A percentile compares a stretch with the other conserved stretches of the same genome.
Conservation (phyloP, 2,113 vertebrate genomes). For the Takifugu flavidus region DNA sequence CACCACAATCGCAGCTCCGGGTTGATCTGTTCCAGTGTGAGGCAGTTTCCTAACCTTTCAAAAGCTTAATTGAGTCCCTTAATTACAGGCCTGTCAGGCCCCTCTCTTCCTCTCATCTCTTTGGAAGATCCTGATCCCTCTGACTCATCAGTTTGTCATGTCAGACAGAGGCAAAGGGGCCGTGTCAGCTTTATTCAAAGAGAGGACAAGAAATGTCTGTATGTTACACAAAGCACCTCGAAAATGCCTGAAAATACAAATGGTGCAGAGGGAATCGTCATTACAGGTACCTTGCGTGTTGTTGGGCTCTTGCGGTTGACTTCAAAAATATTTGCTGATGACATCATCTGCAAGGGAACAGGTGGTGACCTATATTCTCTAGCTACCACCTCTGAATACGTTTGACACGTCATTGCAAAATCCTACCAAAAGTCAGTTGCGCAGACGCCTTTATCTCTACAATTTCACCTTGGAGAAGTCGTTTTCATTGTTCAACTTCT, state of each 20-base stretch:
- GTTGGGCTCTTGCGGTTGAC: slow-evolving; percentile 2
- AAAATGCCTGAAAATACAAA: slow-evolving; percentile 22
- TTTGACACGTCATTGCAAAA: not conserved
- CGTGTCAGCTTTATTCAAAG: slow-evolving; percentile 55
- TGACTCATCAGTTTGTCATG: slow-evolving; percentile 72
- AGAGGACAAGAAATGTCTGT: slow-evolving; percentile 24
- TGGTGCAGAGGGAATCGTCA: slow-evolving; percentile 2
- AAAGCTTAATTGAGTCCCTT: slow-evolving; percentile 77
- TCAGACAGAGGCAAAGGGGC: slow-evolving; percentile 54
- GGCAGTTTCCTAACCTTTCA: slow-evolving; percentile 64
- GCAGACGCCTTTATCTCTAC: not conserved
- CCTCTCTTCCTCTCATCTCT: slow-evolving; percentile 70
- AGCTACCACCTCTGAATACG: not conserved
- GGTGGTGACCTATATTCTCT: slow-evolving; percentile 14
- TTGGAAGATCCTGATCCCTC: slow-evolving; percentile 72
- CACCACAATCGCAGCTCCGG: slow-evolving; percentile 19
- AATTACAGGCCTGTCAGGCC: slow-evolving; percentile 76
- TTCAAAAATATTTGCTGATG: slow-evolving; percentile 17
- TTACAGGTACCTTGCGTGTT: slow-evolving; percentile 11
- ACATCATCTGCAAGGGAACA: slow-evolving; percentile 10
- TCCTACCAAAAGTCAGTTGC: not conserved
- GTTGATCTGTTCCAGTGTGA: slow-evolving; percentile 40
- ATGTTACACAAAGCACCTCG: not conserved
- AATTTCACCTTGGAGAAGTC: not conserved
- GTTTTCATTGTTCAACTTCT: slow-evolving; percentile 28